Conservation (phyloP, 2,888 invertebrate species). For the Dyspetes luteomarginatus region DNA sequence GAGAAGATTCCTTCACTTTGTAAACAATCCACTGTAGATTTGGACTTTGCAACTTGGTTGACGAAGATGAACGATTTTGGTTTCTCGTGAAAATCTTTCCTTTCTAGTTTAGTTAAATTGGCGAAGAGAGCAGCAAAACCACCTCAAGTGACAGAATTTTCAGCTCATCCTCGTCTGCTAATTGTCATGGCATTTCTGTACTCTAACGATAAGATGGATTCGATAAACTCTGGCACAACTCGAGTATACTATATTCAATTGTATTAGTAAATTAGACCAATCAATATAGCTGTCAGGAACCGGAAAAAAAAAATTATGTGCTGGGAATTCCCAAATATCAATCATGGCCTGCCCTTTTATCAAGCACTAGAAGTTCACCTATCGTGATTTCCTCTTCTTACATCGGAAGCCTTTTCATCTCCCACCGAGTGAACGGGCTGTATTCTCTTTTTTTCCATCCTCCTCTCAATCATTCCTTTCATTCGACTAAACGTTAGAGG, state of each 20-base stretch:
- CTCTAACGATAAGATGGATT: no score
- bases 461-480: slow-evolving; percentile 64
- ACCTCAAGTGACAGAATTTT: neutral
- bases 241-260: neutral
- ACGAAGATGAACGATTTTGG: slow-evolving; percentile 27
- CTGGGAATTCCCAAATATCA: slow-evolving; percentile 41
- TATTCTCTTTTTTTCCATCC: slow-evolving; percentile 24
- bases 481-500: slow-evolving; percentile 55
- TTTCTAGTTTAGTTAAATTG: neutral
- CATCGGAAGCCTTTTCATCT: slow-evolving; percentile 39
- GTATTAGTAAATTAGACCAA: neutral
- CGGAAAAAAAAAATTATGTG: neutral
- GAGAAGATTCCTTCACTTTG: slow-evolving; percentile 1
- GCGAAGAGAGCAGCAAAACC: neutral
- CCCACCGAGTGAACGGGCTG: slow-evolving; percentile 26
- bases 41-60: neutral
- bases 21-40: slow-evolving; percentile 15
- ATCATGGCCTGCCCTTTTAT: slow-evolving; percentile 29
- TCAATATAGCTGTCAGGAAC: slow-evolving; percentile 4
- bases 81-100: neutral
- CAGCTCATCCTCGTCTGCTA: neutral
- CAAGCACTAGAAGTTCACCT: slow-evolving; percentile 36
- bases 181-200: neutral
- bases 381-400: slow-evolving; percentile 10
- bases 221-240: neutral